Conservation (phyloP, 2,888 invertebrate genomes). For the Lepidocyrtoides sp. region DNA sequence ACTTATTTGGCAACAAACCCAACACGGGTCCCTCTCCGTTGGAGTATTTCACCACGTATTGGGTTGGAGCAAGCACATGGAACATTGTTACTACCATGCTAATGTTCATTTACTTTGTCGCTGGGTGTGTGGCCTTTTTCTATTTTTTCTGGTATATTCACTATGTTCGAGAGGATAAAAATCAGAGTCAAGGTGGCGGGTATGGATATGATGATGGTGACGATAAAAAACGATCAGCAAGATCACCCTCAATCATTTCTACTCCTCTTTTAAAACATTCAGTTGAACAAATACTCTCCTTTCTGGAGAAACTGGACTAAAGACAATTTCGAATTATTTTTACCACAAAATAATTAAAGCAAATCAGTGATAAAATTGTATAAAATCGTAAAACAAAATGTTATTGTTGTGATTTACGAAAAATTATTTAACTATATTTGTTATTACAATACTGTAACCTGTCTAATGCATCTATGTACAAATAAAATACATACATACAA, state of each 20-base stretch:
- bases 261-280: conserved; percentile 44
- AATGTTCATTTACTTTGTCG: conserved; percentile 52
- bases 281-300: conserved; percentile 15
- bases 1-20: neutral
- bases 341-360: neutral
- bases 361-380: neutral
- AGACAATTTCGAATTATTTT: neutral
- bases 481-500: neutral
- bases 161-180: neutral
- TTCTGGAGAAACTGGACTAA: conserved; percentile 53
- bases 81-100: conserved; percentile 42
- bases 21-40: neutral
- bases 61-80: conserved; percentile 63
- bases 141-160: conserved; percentile 46
- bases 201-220: neutral
- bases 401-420: neutral
- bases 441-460: neutral
- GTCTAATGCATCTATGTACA: neutral
- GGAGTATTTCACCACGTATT: conserved; percentile 47
- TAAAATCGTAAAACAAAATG: neutral
- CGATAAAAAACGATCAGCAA: neutral
- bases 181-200: neutral
- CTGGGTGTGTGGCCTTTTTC: conserved; percentile 23
- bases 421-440: neutral
- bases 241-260: neutral